Percentiles rank a stretch among this genome's conserved stretches.
Conservation (phyloP, 2,888 invertebrate genomes). For the Philopedon plagiatum region DNA sequence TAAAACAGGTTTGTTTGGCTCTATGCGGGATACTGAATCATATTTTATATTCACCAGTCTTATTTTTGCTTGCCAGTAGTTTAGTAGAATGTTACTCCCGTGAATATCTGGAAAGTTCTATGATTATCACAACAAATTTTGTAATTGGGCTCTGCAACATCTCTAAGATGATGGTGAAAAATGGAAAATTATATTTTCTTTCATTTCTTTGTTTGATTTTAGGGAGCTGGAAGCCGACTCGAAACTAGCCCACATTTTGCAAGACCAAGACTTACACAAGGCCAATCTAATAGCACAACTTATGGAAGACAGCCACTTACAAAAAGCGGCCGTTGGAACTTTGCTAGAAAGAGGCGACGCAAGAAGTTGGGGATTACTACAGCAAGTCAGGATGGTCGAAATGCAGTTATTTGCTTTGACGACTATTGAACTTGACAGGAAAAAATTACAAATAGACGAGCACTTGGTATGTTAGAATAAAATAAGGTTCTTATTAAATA, state of each 20-base stretch:
- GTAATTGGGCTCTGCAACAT: too few relatives aligned
- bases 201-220: constrained; percentile 16
- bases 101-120: too few relatives aligned
- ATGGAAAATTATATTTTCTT: too few relatives aligned
- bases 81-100: too few relatives aligned
- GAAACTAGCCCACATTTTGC: constrained; percentile 74
- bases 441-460: constrained; percentile 76
- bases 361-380: constrained; percentile 82
- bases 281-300: constrained; percentile 75
- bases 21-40: too few relatives aligned
- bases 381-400: constrained; percentile 82
- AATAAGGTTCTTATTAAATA: too few relatives aligned
- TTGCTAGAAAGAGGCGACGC: constrained; percentile 82
- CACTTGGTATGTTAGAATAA: constrained; percentile 72
- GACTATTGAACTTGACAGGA: constrained; percentile 80
- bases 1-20: too few relatives aligned
- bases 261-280: constrained; percentile 76
- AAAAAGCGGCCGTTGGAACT: constrained; percentile 81
- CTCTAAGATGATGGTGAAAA: too few relatives aligned
- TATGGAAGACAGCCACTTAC: constrained; percentile 79
- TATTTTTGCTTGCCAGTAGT: too few relatives aligned
- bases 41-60: too few relatives aligned
- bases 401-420: constrained; percentile 80
- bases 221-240: constrained; percentile 76
- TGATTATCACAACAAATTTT: too few relatives aligned